Base-by-base conservation (phyloP, 1,140 invertebrate species). In the Sinonovacula constricta region DNA sequence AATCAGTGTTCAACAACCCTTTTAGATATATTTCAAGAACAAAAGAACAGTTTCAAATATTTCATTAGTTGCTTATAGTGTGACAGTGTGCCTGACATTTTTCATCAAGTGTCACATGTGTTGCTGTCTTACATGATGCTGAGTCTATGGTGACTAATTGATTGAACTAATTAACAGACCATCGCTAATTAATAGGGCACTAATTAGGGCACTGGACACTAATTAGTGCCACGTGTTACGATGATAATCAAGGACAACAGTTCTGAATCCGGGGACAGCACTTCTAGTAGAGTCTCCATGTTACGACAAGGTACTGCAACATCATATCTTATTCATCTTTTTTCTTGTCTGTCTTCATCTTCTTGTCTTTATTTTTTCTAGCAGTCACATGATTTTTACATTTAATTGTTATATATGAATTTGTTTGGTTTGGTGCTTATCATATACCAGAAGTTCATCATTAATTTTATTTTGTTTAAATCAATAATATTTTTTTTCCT, bases 181-280 rank as follows among this genome's bases (percentile, higher is more conserved):
- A n/a, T n/a, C n/a, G n/a, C n/a, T n/a, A n/a, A n/a, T n/a, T n/a
- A n/a, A n/a, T n/a, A n/a, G n/a, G n/a, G n/a, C n/a, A n/a, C n/a
- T n/a, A n/a, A n/a, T n/a, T n/a, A n/a, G n/a, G n/a, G n/a, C n/a
- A n/a, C n/a, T n/a, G n/a, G n/a, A n/a, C n/a, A n/a, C n/a, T n/a
- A n/a, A n/a, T n/a, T n/a, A n/a, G n/a, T n/a, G 39, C n/a, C n/a
- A n/a, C n/a, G 39, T 10, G 60, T 66, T 39, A 75, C n/a, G 45
- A 75, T 75, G 72, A 75, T 75, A 56, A 39, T 75, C 45, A 75
- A 75, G 57, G 72, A 75, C 72, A 62, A 36, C 14, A 54, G 51
- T 57, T 75, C 72, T 30, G 72, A 75, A 10, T 75, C 72, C 12
- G 72, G 72, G 15, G 72, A 75, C 28, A 75, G 72, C 33, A 53